Evolutionary conservation across 2,113 vertebrate genomes (phyloP).

Genomic region (Cinclus cinclus): DNA sequence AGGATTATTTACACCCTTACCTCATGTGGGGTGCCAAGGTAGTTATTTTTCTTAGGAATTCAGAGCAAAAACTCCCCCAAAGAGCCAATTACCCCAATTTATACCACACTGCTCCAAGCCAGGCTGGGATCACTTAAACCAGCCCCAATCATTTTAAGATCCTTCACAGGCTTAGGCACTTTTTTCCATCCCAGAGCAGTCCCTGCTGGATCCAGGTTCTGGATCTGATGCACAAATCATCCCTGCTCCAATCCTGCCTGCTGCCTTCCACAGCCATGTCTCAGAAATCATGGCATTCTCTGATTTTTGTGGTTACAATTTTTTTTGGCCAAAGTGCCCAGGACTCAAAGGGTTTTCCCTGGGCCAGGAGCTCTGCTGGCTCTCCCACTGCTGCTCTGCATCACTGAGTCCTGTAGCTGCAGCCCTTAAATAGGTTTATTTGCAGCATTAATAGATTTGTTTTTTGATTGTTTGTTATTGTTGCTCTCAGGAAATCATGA

Average conservation of each 20-base stretch:
- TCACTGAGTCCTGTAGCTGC: neutral
- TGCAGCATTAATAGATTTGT: neutral
- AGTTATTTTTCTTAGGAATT: neutral
- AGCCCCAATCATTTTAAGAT: neutral
- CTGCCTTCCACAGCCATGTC: rapidly evolving
- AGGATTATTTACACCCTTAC: neutral
- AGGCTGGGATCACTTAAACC: neutral
- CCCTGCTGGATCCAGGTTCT: neutral
- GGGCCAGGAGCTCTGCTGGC: neutral
- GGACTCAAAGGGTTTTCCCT: neutral
- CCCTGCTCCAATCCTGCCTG: neutral
- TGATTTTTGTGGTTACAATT: neutral
- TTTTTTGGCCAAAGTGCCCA: neutral
- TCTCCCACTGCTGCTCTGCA: neutral
- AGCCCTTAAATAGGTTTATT: neutral
- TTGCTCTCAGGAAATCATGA: neutral
- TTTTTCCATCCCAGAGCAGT: neutral
- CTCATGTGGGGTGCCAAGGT: rapidly evolving
- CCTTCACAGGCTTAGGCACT: neutral
- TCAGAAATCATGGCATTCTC: neutral
- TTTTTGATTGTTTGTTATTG: neutral
- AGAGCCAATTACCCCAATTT: neutral
- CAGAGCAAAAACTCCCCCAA: neutral
- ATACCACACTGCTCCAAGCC: neutral
- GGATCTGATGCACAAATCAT: neutral